Evolutionary conservation across 2,888 invertebrate species (phyloP).

Genomic region (Gryllus longicercus): DNA sequence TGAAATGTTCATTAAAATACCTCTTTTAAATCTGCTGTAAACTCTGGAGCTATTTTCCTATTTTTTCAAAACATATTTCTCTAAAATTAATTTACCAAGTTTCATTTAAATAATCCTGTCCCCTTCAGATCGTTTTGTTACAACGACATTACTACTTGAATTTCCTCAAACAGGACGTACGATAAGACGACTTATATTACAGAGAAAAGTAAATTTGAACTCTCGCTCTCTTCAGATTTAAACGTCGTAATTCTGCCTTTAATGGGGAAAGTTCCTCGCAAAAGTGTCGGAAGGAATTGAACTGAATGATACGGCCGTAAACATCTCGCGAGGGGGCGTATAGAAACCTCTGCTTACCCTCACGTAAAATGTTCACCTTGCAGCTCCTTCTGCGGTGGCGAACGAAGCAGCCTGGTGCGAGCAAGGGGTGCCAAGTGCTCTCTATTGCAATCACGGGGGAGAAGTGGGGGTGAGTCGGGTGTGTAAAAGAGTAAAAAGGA

Average conservation of each 20-base stretch:
- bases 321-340: neutral
- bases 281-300: neutral
- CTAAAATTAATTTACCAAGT: too few relatives aligned
- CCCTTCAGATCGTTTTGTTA: neutral
- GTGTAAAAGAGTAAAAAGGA: too few relatives aligned
- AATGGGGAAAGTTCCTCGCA: neutral
- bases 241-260: neutral
- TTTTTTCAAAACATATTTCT: too few relatives aligned
- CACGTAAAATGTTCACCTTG: neutral
- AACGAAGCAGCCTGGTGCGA: too few relatives aligned
- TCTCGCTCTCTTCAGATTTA: neutral
- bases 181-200: neutral
- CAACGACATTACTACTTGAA: neutral
- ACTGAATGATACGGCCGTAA: slow-evolving; percentile 8
- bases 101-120: neutral
- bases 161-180: neutral
- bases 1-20: too few relatives aligned
- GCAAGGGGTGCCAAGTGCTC: too few relatives aligned
- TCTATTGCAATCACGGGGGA: too few relatives aligned
- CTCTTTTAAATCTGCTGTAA: too few relatives aligned
- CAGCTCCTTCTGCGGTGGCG: too few relatives aligned
- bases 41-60: too few relatives aligned
- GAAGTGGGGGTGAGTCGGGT: too few relatives aligned
- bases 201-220: neutral
- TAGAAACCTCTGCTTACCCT: slow-evolving; percentile 3